phyloP scores from a whole-genome alignment of 2,888 invertebrate genomes.

The Trisateles emortualis region DNA sequence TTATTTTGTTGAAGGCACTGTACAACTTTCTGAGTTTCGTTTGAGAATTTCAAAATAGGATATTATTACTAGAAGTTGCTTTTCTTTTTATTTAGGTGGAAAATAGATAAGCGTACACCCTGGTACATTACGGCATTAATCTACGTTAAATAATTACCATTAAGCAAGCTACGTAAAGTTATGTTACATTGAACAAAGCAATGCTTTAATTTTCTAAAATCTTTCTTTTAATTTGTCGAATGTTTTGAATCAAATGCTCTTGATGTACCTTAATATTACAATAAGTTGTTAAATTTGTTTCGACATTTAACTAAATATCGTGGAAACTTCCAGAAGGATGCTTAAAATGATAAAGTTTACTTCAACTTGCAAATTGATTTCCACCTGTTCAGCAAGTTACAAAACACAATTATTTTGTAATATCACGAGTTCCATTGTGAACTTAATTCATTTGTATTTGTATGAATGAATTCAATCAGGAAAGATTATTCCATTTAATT shows the following conservation, averaged over 20 bases:
- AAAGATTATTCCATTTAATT: not conserved
- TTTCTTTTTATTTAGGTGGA: too few species aligned
- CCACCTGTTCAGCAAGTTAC: slow-evolving; percentile 12
- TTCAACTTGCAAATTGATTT: slow-evolving; percentile 12
- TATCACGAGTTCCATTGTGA: slow-evolving; percentile 12
- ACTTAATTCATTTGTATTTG: slow-evolving; percentile 6
- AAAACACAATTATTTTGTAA: slow-evolving; percentile 9
- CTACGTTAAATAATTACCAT: too few species aligned
- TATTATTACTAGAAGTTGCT: too few species aligned
- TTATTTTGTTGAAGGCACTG: too few species aligned
- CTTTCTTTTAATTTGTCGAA: not conserved
- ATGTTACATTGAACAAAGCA: too few species aligned
- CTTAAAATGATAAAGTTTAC: slow-evolving; percentile 15
- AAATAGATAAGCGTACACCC: too few species aligned
- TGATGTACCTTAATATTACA: not conserved
- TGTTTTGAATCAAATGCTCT: not conserved
- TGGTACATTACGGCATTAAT: too few species aligned
- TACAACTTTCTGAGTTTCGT: too few species aligned
- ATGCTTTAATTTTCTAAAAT: not conserved
- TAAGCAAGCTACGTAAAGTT: too few species aligned
- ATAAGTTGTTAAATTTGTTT: slow-evolving; percentile 8
- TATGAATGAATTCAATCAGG: slow-evolving; percentile 16
- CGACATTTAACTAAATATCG: slow-evolving; percentile 10
- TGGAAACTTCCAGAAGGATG: slow-evolving; percentile 12
- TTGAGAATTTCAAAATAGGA: too few species aligned